A percentile compares a stretch with the other conserved stretches of the same genome.
These are phyloP conservation scores for Sycophaga agraensis DNA, from an alignment of 1,140 invertebrate species.

Conservation along the genomic window DNA sequence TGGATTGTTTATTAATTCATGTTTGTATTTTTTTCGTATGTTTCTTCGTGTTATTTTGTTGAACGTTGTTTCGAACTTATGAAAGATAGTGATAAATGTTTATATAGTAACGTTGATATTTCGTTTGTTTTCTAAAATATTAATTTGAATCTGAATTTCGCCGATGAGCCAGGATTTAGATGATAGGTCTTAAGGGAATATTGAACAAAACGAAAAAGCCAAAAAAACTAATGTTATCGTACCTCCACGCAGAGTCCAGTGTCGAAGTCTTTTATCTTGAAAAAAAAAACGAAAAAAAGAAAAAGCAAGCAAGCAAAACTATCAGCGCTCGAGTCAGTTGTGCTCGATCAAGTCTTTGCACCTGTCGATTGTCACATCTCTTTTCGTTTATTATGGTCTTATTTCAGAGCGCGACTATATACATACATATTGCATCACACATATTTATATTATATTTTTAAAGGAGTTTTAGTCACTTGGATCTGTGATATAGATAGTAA, in stretches of 20 bases:
- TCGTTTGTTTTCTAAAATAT: conserved; percentile 20
- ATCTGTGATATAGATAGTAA: conserved; percentile 62
- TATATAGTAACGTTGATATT: conserved; percentile 22
- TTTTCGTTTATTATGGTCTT: conserved; percentile 39
- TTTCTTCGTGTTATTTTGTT: conserved; percentile 24
- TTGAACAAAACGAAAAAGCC: background rate
- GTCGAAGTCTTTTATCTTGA: conserved; percentile 19
- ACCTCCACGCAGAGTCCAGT: conserved; percentile 27
- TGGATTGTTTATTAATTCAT: conserved; percentile 21
- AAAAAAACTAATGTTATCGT: background rate
- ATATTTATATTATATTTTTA: conserved; percentile 61
- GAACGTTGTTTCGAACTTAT: conserved; percentile 21
- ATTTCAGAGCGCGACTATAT: conserved; percentile 43
- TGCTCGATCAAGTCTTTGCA: conserved; percentile 34
- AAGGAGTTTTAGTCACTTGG: conserved; percentile 59
- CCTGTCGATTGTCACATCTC: conserved; percentile 38
- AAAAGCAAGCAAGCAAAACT: conserved; percentile 3
- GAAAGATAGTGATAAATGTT: conserved; percentile 20
- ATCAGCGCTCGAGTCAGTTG: conserved; percentile 1
- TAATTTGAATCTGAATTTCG: conserved; percentile 18
- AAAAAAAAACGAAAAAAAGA: conserved; percentile 6
- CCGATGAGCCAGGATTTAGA: conserved; percentile 21
- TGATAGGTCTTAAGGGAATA: conserved; percentile 13
- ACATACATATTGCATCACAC: conserved; percentile 46
- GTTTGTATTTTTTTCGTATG: conserved; percentile 8